Base-by-base conservation (phyloP, 2,888 invertebrate species). In the Drosophila niveifrons region DNA sequence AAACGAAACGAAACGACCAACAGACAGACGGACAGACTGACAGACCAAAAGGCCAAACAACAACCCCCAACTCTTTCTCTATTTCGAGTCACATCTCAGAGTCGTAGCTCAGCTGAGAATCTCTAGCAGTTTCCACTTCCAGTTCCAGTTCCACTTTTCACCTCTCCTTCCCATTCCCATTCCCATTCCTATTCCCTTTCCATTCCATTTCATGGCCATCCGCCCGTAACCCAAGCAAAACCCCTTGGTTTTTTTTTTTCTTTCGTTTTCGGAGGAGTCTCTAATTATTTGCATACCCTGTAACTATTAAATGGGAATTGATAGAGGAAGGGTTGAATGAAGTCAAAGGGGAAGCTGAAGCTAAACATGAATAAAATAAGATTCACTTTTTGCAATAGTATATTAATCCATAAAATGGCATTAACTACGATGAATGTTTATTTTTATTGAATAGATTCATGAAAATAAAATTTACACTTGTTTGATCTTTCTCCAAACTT, bases 281-380 rank as follows among this genome's bases (percentile, higher is more conserved):
- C 78, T 73, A 77, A 77, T 77, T 78, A 77, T 77, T 78, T 76
- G 18, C 2, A 44, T 13, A 56, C 55, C 55, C 55, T 56, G 31
- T 31, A 56, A 6, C 2, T 15, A 17, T 17, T 34, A 15, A 11
- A 31, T 7, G 7, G 17, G 31, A 9, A 9, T 17, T 8, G 34
- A 23, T 6, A 1, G 15, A 6, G 9, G 3, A 31, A 6, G 1
- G 17, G 29, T 59, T 15, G 15, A 13, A 13, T 13, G 31, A 31
- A 31, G 23, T 23, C 23, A 23, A 23, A 36, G 2, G 11, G n/a
- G n/a, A 10, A 36, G 3, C n/a, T 36, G 39, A 36, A n/a, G 3
- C 3, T 31, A 9, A 31, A 31, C 9, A 31, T 31, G 2, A 2
- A 8, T 9, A 31, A 2, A 10, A 0, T 31, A 31, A 10, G 29